Base-by-base conservation (phyloP, 2,888 invertebrate species). In the Tethea ocularis region DNA sequence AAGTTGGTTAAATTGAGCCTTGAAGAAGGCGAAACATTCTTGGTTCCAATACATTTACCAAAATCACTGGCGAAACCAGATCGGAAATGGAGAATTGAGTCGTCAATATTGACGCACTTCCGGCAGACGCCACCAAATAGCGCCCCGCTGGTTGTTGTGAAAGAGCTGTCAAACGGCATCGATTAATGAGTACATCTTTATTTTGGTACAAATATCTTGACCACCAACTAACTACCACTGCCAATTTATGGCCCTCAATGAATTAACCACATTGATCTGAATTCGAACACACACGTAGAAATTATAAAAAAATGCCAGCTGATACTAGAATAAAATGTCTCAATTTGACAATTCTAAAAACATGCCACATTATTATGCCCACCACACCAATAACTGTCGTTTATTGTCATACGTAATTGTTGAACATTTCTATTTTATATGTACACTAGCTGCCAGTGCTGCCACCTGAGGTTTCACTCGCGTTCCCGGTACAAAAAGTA, bases 71-170 rank as follows among this genome's bases (percentile, higher is more conserved):
- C 62, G 58, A 60, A 61, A 68, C 67, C 69, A 73, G 68, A 72
- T 75, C 80, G 88, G 88, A 89, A 87, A 78, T 78, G 66, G 75
- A 73, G 77, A 82, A 92, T 91, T 82, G 87, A 92, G 88, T 77
- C 82, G 83, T 88, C 89, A 87, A 82, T 84, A 78, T 83, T 71
- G 74, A 76, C 75, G 68, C 69, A 80, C 77, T 86, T 92, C 92
- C 91, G 91, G 84, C 64, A 61, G 64, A 61, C 61, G 69, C 72
- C 71, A 74, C 70, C 78, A 79, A 80, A 80, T 77, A 78, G 83
- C 82, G 72, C 76, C 91, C 92, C 80, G 87, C 87, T 82, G 92
- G 72, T 89, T 91, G 89, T 91, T 91, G 86, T 91, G 91, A 89
- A 90, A 79, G 84, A 86, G 79, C 84, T 86, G 91, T 89, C 91